phyloP scores from a whole-genome alignment of 2,113 vertebrate species.

The Sturnus vulgaris region DNA sequence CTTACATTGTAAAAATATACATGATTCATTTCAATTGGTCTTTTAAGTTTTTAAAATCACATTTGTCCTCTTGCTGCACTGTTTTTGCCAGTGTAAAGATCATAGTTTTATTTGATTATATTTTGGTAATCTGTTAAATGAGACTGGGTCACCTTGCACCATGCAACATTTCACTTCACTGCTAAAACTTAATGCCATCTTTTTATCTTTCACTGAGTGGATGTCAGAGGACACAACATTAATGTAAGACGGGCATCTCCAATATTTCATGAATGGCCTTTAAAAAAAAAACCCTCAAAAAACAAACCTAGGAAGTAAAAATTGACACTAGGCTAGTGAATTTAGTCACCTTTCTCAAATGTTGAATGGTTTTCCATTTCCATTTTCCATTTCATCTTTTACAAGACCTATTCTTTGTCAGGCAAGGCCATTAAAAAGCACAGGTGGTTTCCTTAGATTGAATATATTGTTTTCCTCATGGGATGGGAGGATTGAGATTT shows the following conservation, averaged over 20 bases:
- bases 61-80: constrained; percentile 57
- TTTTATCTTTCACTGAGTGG: constrained; percentile 69
- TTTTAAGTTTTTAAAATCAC: constrained; percentile 62
- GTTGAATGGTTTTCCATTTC: constrained; percentile 35
- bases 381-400: not conserved
- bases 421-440: not conserved
- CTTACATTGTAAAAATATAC: not conserved
- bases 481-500: not conserved
- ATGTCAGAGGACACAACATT: constrained; percentile 70
- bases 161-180: constrained; percentile 64
- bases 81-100: constrained; percentile 68
- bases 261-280: constrained; percentile 67
- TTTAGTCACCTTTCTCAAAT: constrained; percentile 31
- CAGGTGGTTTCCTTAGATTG: not conserved
- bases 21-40: constrained; percentile 59
- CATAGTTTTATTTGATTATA: constrained; percentile 72
- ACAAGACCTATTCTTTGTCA: not conserved
- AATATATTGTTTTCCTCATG: not conserved
- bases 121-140: constrained; percentile 72
- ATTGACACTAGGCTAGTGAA: constrained; percentile 8
- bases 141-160: constrained; percentile 70
- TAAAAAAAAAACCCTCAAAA: not conserved
- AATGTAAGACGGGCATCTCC: constrained; percentile 61
- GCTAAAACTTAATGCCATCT: constrained; percentile 73
- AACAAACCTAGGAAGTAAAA: constrained; percentile 52